These are phyloP conservation scores for Cecidostiba fungosa DNA, from an alignment of 2,888 invertebrate species.

Conservation along the genomic window DNA sequence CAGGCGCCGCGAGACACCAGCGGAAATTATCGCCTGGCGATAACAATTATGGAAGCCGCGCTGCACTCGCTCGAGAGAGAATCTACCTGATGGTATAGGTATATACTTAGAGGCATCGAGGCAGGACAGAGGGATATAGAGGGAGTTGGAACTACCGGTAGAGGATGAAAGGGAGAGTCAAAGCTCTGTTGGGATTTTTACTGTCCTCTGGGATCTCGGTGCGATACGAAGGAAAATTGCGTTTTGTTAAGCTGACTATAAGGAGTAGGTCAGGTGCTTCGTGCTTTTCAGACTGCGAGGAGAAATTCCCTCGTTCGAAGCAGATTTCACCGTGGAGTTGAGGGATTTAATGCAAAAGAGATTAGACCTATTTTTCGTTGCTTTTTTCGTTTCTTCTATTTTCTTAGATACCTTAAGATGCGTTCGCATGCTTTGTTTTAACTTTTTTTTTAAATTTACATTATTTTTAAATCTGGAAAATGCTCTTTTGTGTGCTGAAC, in stretches of 20 bases:
- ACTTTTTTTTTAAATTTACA: too few species aligned
- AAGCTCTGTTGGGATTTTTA: slow-evolving; percentile 3
- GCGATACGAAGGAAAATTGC: slow-evolving; percentile 8
- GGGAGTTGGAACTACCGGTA: background rate
- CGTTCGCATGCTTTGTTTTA: too few species aligned
- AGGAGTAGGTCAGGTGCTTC: too few species aligned
- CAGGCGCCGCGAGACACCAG: background rate
- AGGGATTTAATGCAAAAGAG: too few species aligned
- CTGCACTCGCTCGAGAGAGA: background rate
- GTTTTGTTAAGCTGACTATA: background rate
- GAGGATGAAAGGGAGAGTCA: background rate
- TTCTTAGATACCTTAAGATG: too few species aligned
- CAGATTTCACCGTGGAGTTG: too few species aligned
- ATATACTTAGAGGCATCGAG: background rate
- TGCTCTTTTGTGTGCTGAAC: too few species aligned
- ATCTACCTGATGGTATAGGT: background rate
- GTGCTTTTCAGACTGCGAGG: too few species aligned
- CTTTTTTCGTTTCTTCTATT: too few species aligned
- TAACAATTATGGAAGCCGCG: slow-evolving; percentile 10
- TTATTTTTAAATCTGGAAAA: too few species aligned
- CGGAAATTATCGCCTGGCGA: slow-evolving; percentile 22
- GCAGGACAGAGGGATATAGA: background rate
- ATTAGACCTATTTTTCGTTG: too few species aligned
- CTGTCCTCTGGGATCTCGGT: background rate
- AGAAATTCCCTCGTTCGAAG: too few species aligned